These are phyloP conservation scores for Eupsittula cactorum DNA, from an alignment of 2,113 vertebrate genomes.

Conservation along the genomic window DNA sequence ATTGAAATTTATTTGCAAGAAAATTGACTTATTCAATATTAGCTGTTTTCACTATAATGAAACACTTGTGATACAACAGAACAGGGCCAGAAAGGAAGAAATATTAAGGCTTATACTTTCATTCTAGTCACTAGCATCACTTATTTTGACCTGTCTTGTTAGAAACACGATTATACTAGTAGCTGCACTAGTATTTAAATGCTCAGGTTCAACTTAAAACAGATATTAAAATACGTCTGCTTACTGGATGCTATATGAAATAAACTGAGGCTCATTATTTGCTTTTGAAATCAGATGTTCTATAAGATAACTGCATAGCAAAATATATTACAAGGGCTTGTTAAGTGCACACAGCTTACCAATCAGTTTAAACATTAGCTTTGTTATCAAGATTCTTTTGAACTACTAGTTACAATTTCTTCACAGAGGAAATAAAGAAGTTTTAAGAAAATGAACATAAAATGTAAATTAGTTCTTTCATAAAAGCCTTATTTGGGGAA, in stretches of 20 bases:
- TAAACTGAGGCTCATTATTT: neutral
- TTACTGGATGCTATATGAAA: neutral
- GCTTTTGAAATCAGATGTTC: neutral
- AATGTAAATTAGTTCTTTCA: slow-evolving; percentile 13
- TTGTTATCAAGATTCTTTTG: slow-evolving; percentile 21
- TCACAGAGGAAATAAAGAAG: neutral
- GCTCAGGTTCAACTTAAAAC: neutral
- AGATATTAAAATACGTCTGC: neutral
- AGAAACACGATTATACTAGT: neutral
- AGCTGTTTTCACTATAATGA: neutral
- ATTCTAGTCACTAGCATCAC: neutral
- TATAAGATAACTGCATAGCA: neutral
- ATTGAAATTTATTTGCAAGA: neutral
- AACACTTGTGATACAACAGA: neutral
- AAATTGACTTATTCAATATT: neutral
- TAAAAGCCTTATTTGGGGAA: neutral
- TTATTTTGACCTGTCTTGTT: neutral
- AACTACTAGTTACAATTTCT: neutral
- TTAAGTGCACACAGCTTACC: neutral
- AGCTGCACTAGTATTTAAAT: neutral
- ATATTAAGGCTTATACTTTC: neutral
- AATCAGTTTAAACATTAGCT: neutral
- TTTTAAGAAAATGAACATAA: neutral
- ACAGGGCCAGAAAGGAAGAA: neutral
- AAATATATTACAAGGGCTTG: neutral